These are phyloP conservation scores for Ctenoplectra terminalis DNA, from an alignment of 1,140 invertebrate species.

Conservation along the genomic window DNA sequence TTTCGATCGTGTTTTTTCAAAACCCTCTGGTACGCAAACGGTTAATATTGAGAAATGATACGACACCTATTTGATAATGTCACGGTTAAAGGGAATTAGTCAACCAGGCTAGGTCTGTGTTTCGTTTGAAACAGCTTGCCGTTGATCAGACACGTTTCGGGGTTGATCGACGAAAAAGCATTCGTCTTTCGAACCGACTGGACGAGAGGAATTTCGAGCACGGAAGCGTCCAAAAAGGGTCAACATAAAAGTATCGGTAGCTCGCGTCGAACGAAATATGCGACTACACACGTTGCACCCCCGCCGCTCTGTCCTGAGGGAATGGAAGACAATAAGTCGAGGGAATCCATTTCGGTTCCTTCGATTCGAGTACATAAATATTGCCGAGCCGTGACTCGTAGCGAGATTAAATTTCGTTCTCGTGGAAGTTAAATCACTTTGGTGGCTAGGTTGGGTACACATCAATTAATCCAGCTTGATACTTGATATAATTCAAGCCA, in stretches of 20 bases:
- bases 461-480: slow-evolving; percentile 6
- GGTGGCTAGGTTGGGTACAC: neutral
- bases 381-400: neutral
- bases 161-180: neutral
- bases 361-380: slow-evolving; percentile 19
- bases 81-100: too few species aligned
- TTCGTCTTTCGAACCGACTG: neutral
- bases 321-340: slow-evolving; percentile 1
- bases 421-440: neutral
- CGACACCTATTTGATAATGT: too few species aligned
- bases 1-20: too few species aligned
- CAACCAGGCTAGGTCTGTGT: too few species aligned
- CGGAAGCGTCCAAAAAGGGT: neutral
- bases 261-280: slow-evolving; percentile 3
- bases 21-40: too few species aligned
- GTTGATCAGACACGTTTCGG: too few species aligned
- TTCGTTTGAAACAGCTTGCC: too few species aligned
- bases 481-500: neutral
- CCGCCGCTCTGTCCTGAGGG: neutral
- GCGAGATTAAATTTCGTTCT: slow-evolving; percentile 3
- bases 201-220: neutral
- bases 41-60: too few species aligned
- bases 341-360: slow-evolving; percentile 12
- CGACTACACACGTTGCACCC: neutral
- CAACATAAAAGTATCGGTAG: neutral